These are phyloP conservation scores for Ceratothoa steindachneri DNA, from an alignment of 2,888 invertebrate genomes.

Conservation along the genomic window DNA sequence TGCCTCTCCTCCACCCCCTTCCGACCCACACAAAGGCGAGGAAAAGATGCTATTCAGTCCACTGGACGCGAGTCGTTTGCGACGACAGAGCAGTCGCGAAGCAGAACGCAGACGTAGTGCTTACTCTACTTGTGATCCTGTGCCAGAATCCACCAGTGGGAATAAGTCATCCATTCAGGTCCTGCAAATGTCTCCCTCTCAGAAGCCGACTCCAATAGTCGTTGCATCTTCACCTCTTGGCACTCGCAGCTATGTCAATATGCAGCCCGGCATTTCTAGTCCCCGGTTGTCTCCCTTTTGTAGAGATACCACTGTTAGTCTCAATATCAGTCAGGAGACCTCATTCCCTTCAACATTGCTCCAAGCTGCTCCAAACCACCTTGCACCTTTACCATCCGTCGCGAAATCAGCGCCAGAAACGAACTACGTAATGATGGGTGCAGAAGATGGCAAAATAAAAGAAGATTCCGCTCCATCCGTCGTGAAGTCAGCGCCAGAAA, in stretches of 20 bases:
- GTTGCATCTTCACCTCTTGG: neutral
- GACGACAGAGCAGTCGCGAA: neutral
- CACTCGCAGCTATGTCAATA: neutral
- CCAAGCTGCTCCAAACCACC: no score
- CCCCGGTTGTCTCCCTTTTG: neutral
- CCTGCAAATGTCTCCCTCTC: neutral
- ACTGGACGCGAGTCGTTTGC: neutral
- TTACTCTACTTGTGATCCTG: neutral
- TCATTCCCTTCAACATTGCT: neutral
- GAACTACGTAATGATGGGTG: slow-evolving; percentile 3
- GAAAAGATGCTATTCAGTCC: slow-evolving; percentile 2
- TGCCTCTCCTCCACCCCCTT: neutral
- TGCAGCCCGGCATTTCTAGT: slow-evolving; percentile 3
- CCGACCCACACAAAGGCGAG: neutral
- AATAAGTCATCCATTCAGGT: neutral
- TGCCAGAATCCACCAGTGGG: neutral
- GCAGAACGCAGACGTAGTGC: neutral
- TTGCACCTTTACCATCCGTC: neutral
- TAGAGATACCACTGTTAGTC: neutral
- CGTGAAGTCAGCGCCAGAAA: neutral
- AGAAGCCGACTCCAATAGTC: neutral
- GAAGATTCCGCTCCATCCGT: neutral
- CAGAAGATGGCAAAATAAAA: neutral
- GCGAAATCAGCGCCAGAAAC: neutral
- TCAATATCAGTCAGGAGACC: neutral